Conservation (phyloP, 2,113 vertebrate genomes). For the Leucopsar rothschildi region DNA sequence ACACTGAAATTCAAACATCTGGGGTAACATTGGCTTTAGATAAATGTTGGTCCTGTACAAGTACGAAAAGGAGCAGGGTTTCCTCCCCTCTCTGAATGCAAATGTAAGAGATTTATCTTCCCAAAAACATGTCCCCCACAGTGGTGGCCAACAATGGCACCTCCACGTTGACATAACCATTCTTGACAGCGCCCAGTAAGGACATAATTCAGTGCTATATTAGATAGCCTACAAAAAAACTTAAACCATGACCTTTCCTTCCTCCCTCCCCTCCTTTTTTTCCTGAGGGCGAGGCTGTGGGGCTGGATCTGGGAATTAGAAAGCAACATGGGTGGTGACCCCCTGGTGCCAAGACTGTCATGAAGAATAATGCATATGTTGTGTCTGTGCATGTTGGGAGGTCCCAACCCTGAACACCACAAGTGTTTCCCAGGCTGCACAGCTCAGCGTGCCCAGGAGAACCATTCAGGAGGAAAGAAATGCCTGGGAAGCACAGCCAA, state of each 20-base stretch:
- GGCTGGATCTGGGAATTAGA: slow-evolving; percentile 17
- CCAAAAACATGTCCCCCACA: not conserved
- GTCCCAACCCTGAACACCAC: slow-evolving; percentile 36
- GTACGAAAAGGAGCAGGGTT: not conserved
- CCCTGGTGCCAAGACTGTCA: slow-evolving; percentile 36
- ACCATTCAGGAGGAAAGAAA: not conserved
- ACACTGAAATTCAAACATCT: not conserved
- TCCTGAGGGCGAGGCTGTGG: not conserved
- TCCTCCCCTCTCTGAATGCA: not conserved
- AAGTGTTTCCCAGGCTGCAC: slow-evolving; percentile 36
- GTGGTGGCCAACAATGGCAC: not conserved
- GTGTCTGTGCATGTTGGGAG: slow-evolving; percentile 35
- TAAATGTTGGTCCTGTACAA: not conserved
- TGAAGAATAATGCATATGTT: slow-evolving; percentile 60
- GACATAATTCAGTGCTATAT: slow-evolving; percentile 1
- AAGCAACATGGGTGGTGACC: slow-evolving; percentile 32
- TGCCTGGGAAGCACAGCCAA: not conserved
- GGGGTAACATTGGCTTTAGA: accelerated
- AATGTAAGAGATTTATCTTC: not conserved
- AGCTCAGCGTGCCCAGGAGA: slow-evolving; percentile 12
- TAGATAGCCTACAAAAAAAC: not conserved
- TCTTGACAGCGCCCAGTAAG: not conserved
- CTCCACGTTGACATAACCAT: not conserved
- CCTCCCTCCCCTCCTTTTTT: not conserved
- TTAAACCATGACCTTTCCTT: not conserved